Base-by-base conservation (phyloP, 2,888 invertebrate genomes). In the Danaus chrysippus region DNA sequence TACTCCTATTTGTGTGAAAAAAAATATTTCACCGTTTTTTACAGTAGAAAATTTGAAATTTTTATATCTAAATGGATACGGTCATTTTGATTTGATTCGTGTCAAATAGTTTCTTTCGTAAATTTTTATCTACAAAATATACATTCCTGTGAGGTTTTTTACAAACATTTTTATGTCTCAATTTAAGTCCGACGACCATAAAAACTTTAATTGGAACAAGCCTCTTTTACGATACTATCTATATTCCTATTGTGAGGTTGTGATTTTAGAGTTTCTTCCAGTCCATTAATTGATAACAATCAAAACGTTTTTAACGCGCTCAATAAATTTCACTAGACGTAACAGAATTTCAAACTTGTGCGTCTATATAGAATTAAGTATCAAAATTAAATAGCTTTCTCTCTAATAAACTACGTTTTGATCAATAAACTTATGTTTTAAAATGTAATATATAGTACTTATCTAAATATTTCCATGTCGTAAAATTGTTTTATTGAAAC, bases 161-260 rank as follows among this genome's bases (percentile, higher is more conserved):
- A 72, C 72, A 74, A 74, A 69, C 62, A 73, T 65, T 70, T 76
- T 81, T 76, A 76, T 72, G 75, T 74, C 65, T 41, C 53, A 62
- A 61, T 66, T 62, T 69, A 72, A 71, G 73, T 74, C 72, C 71
- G 71, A 72, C 70, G 71, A 73, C 71, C 72, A 73, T 83, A 85
- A 83, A 76, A 72, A 76, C 73, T 79, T 81, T 81, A 82, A 86
- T 85, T 84, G 82, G 81, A 82, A 82, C 74, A 74, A 72, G 73
- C 73, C 70, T 70, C 68, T 72, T 70, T 72, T 69, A 66, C 65
- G 66, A 67, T 71, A 67, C 68, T 65, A 71, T 65, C 61, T 66
- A 61, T 62, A 58, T 63, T 69, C 67, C 66, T 62, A 68, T 64
- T 67, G 64, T 71, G 67, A 71, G 68, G 61, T 56, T 58, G 68